Base-by-base conservation (phyloP, 2,113 vertebrate species). In the Rhineura floridana region DNA sequence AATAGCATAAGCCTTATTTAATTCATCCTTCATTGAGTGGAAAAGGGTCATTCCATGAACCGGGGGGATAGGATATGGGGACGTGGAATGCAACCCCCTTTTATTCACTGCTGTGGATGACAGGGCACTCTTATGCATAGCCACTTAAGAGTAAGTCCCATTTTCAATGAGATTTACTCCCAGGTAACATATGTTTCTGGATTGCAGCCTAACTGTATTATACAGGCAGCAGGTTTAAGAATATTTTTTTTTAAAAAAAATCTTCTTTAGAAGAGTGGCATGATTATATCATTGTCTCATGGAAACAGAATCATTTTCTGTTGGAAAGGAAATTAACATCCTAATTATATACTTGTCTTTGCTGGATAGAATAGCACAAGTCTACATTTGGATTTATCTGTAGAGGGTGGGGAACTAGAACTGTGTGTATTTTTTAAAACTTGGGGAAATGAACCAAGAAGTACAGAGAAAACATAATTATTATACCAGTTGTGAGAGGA, bases 331-430 rank as follows among this genome's bases (percentile, higher is more conserved):
- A 28, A 19, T 91, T 89, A 92, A 93, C 91, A n/a, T 85, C 93
- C 17, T 83, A 94, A 88, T 95, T 95, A 88, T 33, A 55, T 76
- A 95, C 86, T 87, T 84, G 90, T 87, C 1, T 73, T 94, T 95
- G 44, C 81, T 93, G 91, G 42, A 93, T 86, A 72, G 46, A 91
- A 87, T 89, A 6, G 65, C 89, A 65, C 25, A 92, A 72, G 89
- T 93, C 83, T 91, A 86, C 62, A 94, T 36, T 72, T 70, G 80
- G 5, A 19, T 85, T 84, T 70, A 90, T 84, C 81, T 91, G n/a
- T n/a, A 78, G 2, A 80, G 62, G 70, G 63, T n/a, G 86, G 19
- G 84, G 83, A 77, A 92, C n/a, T 39, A 42, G 69, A 55, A 89
- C 1, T 76, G 0, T 86, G 62, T 0, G 48, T 33, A 76, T 93